phyloP scores from a whole-genome alignment of 2,113 vertebrate species.

The Diadophis punctatus region DNA sequence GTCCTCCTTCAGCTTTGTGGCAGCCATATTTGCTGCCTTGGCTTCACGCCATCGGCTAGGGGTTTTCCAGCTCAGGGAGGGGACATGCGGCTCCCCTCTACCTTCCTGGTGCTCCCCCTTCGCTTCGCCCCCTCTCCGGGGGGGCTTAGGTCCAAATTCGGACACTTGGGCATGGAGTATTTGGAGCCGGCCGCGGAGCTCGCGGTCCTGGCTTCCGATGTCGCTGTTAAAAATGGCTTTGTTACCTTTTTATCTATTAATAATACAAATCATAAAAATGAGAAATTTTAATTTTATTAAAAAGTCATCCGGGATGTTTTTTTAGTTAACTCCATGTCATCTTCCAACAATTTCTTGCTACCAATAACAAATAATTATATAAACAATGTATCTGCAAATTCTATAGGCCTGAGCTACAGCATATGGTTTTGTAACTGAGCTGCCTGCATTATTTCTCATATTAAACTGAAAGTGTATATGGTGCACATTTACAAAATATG shows the following conservation, averaged over 20 bases:
- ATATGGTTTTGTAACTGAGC: conserved; percentile 62
- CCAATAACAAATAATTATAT: conserved; percentile 57
- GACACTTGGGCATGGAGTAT: no score
- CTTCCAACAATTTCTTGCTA: conserved; percentile 37
- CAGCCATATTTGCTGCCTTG: no score
- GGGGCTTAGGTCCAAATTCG: no score
- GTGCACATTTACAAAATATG: conserved; percentile 63
- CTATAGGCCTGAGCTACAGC: conserved; percentile 42
- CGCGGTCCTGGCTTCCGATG: no score
- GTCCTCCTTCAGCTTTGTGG: no score
- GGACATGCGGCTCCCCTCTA: no score
- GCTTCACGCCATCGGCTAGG: no score
- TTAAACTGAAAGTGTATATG: conserved; percentile 54
- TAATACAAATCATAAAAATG: conserved; percentile 33
- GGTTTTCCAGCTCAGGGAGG: no score
- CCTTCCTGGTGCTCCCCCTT: no score
- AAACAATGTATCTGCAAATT: conserved; percentile 43
- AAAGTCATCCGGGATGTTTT: conserved; percentile 44
- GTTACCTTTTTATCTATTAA: conserved; percentile 26
- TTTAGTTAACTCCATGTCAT: conserved; percentile 16
- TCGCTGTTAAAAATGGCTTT: neutral
- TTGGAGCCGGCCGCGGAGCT: no score
- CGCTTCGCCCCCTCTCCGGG: no score
- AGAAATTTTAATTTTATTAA: conserved; percentile 26
- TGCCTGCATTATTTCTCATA: conserved; percentile 29